Conservation (phyloP, 2,113 vertebrate genomes). For the Lates calcarifer region DNA sequence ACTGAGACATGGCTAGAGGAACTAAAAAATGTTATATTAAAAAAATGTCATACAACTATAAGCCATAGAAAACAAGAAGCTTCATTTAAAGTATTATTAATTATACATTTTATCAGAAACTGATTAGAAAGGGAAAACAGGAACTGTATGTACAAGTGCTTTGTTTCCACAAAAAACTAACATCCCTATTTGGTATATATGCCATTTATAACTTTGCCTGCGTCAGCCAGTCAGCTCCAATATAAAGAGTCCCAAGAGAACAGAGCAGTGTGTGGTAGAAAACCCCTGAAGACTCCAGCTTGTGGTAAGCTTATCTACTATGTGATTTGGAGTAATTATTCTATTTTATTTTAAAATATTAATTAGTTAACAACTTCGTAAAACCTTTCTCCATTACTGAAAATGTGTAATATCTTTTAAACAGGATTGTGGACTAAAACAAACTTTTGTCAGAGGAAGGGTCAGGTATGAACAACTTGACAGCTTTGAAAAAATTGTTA, state of each 20-base stretch:
- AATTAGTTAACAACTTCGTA: no score
- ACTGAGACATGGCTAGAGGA: no score
- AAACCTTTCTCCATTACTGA: neutral
- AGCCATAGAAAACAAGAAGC: no score
- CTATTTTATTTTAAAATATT: no score
- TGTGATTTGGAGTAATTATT: neutral
- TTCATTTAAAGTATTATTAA: no score
- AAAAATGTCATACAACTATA: no score
- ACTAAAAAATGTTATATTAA: neutral
- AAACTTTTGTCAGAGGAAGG: slow-evolving; percentile 21
- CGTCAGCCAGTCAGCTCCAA: slow-evolving; percentile 23
- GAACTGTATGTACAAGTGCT: no score
- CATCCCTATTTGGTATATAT: no score
- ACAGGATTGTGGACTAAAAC: slow-evolving; percentile 54
- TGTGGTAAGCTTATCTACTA: slow-evolving; percentile 38
- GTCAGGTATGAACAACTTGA: slow-evolving; percentile 50
- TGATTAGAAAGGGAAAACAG: neutral
- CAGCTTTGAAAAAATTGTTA: no score
- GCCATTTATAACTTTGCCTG: slow-evolving; percentile 52
- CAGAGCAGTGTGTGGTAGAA: slow-evolving; percentile 44
- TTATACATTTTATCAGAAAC: no score
- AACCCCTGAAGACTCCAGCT: slow-evolving; percentile 31
- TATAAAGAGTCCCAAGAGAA: slow-evolving; percentile 37
- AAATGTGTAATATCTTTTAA: slow-evolving; percentile 7
- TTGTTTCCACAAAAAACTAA: no score